These are phyloP conservation scores for Epinotia bilunana DNA, from an alignment of 2,888 invertebrate genomes.

Conservation along the genomic window DNA sequence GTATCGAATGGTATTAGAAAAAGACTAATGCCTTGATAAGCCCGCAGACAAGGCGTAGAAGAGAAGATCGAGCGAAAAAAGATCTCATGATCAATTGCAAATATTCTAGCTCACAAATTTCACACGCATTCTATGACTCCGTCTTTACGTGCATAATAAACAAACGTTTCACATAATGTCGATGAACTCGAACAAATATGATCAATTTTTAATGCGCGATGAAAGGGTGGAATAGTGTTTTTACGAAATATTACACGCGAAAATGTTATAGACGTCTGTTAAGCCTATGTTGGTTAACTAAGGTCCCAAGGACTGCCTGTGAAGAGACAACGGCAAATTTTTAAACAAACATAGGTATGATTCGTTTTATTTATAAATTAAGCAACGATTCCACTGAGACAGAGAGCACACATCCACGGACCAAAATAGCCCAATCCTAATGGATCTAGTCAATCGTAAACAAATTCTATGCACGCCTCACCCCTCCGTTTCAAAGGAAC, in stretches of 20 bases:
- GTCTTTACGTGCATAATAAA: slow-evolving; percentile 1
- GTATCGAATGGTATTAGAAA: not conserved
- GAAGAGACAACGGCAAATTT: not conserved
- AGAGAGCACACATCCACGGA: no score
- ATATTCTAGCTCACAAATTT: not conserved
- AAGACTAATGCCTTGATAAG: not conserved
- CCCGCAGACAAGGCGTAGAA: not conserved
- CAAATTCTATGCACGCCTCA: not conserved
- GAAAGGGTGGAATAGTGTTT: no score
- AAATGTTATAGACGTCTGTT: not conserved
- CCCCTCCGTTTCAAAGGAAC: not conserved
- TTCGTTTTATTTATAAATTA: not conserved
- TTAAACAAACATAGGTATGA: not conserved
- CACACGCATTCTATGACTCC: not conserved
- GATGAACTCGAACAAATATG: not conserved
- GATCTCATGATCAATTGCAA: not conserved
- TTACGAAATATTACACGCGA: no score
- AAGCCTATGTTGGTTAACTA: not conserved
- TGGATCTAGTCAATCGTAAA: no score
- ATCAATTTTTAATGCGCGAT: no score
- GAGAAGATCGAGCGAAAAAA: not conserved
- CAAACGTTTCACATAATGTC: not conserved
- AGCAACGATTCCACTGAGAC: no score
- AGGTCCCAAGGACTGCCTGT: not conserved
- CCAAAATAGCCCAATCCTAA: no score